Percentiles rank a stretch among this genome's conserved stretches.
phyloP scores from a whole-genome alignment of 2,888 invertebrate genomes.

The Dynastes tityus region DNA sequence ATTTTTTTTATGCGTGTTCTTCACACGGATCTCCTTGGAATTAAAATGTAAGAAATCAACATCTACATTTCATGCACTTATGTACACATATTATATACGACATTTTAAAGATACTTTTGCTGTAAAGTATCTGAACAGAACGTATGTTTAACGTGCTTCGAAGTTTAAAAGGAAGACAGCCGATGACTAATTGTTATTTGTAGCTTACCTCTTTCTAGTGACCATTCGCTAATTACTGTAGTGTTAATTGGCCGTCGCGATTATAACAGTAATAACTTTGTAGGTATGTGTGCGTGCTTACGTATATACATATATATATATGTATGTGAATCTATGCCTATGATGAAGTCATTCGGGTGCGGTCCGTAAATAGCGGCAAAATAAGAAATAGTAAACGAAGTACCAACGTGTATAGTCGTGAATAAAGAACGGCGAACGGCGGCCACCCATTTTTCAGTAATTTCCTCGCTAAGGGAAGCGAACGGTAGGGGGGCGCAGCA shows the following conservation, averaged over 20 bases:
- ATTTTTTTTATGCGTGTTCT: too few relatives aligned
- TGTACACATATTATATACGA: too few relatives aligned
- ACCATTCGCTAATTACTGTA: constrained; percentile 61
- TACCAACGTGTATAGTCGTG: constrained; percentile 26
- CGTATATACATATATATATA: not conserved
- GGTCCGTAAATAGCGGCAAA: constrained; percentile 50
- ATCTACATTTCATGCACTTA: too few relatives aligned
- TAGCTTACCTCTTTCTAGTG: constrained; percentile 45
- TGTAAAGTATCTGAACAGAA: not conserved
- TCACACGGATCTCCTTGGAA: too few relatives aligned
- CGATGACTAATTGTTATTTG: constrained; percentile 42
- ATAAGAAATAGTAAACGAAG: constrained; percentile 42
- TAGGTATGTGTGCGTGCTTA: constrained; percentile 24
- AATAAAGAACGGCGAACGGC: constrained; percentile 53
- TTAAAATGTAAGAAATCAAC: too few relatives aligned
- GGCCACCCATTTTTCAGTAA: constrained; percentile 66
- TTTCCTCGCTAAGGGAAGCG: constrained; percentile 64
- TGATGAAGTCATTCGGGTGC: constrained; percentile 52
- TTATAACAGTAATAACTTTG: constrained; percentile 53
- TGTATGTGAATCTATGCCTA: constrained; percentile 34
- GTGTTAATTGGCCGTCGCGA: constrained; percentile 61
- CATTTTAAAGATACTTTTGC: not conserved
- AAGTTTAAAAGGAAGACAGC: not conserved
- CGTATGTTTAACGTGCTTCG: not conserved
- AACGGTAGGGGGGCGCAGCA: constrained; percentile 57